phyloP scores from a whole-genome alignment of 2,888 invertebrate genomes.

The Drosophila tripunctata region DNA sequence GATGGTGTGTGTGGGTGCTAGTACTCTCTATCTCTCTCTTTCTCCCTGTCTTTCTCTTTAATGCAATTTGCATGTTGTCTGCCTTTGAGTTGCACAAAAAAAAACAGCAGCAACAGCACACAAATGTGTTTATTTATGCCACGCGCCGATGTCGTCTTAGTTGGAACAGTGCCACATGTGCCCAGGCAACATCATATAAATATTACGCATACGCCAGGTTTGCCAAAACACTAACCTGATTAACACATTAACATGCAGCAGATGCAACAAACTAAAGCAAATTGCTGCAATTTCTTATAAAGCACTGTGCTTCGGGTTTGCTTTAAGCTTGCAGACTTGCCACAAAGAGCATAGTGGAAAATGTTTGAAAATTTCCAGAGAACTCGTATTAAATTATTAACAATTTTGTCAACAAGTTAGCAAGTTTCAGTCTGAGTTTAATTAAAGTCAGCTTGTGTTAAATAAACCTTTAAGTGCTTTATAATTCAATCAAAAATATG shows the following conservation, averaged over 20 bases:
- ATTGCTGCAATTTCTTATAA: not conserved
- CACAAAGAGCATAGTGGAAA: not conserved
- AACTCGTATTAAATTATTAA: too few species aligned
- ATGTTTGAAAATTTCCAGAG: too few species aligned
- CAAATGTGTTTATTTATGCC: slow-evolving; percentile 73
- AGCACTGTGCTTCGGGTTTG: not conserved
- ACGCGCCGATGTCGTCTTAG: slow-evolving; percentile 44
- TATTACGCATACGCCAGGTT: slow-evolving; percentile 68
- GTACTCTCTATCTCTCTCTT: not conserved
- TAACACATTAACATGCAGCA: slow-evolving; percentile 44
- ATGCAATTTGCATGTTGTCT: slow-evolving; percentile 70
- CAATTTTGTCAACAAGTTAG: not conserved
- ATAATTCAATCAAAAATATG: slow-evolving; percentile 2
- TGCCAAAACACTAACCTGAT: slow-evolving; percentile 63
- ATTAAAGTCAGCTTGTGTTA: not conserved
- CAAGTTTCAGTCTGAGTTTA: not conserved
- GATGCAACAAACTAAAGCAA: slow-evolving; percentile 14
- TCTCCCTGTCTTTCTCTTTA: slow-evolving; percentile 34
- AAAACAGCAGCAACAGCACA: slow-evolving; percentile 27
- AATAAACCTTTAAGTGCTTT: not conserved
- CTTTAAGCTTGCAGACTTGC: not conserved
- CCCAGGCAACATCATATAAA: slow-evolving; percentile 46
- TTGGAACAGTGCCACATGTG: slow-evolving; percentile 73
- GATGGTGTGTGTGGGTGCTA: slow-evolving; percentile 15
- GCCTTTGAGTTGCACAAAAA: slow-evolving; percentile 43